Evolutionary conservation across 2,888 invertebrate species (phyloP).

Genomic region (Drosophila flavopinicola): DNA sequence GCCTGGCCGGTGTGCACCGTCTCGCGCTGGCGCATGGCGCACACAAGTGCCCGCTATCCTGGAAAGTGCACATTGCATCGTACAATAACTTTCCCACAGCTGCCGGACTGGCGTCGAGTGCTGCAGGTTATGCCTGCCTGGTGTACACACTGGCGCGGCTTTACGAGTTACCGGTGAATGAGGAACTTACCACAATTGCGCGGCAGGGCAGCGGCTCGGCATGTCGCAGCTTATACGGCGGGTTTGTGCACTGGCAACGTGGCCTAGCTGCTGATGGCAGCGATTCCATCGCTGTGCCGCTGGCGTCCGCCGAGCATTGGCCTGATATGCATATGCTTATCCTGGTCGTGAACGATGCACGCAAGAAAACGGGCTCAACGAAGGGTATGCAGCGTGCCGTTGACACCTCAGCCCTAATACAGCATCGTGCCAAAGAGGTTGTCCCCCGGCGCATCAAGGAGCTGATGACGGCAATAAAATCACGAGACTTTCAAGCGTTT

Average conservation of each 20-base stretch:
- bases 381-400: slow-evolving; percentile 93
- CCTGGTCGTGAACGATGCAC: slow-evolving; percentile 92
- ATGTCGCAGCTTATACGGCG: slow-evolving; percentile 96
- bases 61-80: slow-evolving; percentile 93
- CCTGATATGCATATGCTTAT: slow-evolving; percentile 95
- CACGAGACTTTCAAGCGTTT: slow-evolving; percentile 91
- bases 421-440: slow-evolving; percentile 89
- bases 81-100: slow-evolving; percentile 99
- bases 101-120: slow-evolving; percentile 98
- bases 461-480: slow-evolving; percentile 85
- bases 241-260: slow-evolving; percentile 96
- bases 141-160: slow-evolving; percentile 91
- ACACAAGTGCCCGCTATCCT: slow-evolving; percentile 85
- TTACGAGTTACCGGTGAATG: slow-evolving; percentile 89
- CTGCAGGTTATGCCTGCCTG: slow-evolving; percentile 98
- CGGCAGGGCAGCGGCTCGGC: slow-evolving; percentile 97
- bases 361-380: slow-evolving; percentile 94
- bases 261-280: slow-evolving; percentile 88
- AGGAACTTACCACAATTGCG: slow-evolving; percentile 92
- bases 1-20: slow-evolving; percentile 87
- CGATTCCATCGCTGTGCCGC: slow-evolving; percentile 91
- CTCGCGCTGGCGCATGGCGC: slow-evolving; percentile 70
- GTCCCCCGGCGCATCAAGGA: slow-evolving; percentile 89
- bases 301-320: slow-evolving; percentile 92
- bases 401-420: slow-evolving; percentile 92